Evolutionary conservation across 2,113 vertebrate species (phyloP).

Genomic region (Microtus montanus): DNA sequence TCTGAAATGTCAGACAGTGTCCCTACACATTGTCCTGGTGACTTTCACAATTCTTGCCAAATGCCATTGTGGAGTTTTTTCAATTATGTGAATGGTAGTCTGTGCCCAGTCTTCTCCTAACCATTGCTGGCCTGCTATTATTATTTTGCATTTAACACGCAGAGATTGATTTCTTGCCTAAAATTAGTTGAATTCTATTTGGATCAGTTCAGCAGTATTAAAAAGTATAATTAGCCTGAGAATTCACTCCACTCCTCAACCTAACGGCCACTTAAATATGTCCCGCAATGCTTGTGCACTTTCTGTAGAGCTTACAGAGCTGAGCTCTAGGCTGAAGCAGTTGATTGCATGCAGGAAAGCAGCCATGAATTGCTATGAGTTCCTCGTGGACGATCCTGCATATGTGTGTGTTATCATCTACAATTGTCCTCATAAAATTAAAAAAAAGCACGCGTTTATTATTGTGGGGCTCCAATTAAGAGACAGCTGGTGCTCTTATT

Average conservation of each 20-base stretch:
- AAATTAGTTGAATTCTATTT: constrained; percentile 65
- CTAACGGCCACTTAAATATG: constrained; percentile 35
- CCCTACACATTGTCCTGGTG: background rate
- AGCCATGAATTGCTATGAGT: constrained; percentile 61
- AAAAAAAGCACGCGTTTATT: constrained; percentile 72
- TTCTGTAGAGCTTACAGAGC: constrained; percentile 35
- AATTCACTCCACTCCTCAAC: constrained; percentile 40
- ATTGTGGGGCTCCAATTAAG: constrained; percentile 69
- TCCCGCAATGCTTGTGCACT: constrained; percentile 30
- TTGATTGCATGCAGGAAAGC: constrained; percentile 47
- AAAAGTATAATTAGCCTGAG: constrained; percentile 53
- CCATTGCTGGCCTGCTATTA: constrained; percentile 28
- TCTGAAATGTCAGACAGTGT: background rate
- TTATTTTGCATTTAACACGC: constrained; percentile 60
- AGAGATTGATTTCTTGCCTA: constrained; percentile 69
- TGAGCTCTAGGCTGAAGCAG: constrained; percentile 31
- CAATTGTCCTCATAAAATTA: constrained; percentile 68
- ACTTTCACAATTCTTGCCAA: constrained; percentile 33
- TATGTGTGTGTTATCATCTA: constrained; percentile 43
- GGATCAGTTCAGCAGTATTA: constrained; percentile 41
- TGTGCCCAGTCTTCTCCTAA: constrained; percentile 30
- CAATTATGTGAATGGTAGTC: constrained; percentile 41
- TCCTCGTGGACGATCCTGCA: constrained; percentile 47
- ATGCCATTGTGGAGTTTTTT: background rate
- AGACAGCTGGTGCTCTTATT: constrained; percentile 72